These are phyloP conservation scores for Criorhina ranunculi DNA, from an alignment of 2,888 invertebrate genomes.

Conservation along the genomic window DNA sequence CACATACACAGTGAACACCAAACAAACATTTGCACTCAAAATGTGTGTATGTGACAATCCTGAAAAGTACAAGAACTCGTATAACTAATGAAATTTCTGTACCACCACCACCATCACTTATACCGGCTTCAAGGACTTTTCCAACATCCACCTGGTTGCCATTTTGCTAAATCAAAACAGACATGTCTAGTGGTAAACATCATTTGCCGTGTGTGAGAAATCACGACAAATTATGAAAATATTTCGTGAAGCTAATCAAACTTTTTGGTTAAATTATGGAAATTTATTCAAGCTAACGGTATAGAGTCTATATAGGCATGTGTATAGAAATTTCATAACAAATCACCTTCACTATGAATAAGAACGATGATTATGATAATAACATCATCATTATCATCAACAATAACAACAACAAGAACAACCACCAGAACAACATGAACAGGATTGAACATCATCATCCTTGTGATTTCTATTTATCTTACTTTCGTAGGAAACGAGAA, in stretches of 20 bases:
- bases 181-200: constrained; percentile 4
- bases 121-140: neutral
- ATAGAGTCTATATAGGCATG: too few species aligned
- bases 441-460: neutral
- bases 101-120: too few species aligned
- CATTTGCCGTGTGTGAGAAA: constrained; percentile 3
- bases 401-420: constrained; percentile 5
- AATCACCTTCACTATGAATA: constrained; percentile 1
- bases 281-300: constrained; percentile 14
- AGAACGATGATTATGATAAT: constrained; percentile 10
- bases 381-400: neutral
- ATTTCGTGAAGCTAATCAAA: constrained; percentile 16
- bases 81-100: too few species aligned
- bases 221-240: constrained; percentile 15
- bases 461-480: neutral
- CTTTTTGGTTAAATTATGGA: constrained; percentile 18
- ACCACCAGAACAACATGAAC: neutral
- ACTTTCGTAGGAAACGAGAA: neutral
- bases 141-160: neutral
- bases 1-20: neutral
- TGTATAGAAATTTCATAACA: too few species aligned
- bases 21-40: constrained; percentile 12
- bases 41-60: constrained; percentile 1
- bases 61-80: too few species aligned
- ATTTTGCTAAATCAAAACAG: neutral